These are phyloP conservation scores for Cheirogaleus major DNA, from an alignment of 2,797 vertebrate genomes.

Conservation along the genomic window DNA sequence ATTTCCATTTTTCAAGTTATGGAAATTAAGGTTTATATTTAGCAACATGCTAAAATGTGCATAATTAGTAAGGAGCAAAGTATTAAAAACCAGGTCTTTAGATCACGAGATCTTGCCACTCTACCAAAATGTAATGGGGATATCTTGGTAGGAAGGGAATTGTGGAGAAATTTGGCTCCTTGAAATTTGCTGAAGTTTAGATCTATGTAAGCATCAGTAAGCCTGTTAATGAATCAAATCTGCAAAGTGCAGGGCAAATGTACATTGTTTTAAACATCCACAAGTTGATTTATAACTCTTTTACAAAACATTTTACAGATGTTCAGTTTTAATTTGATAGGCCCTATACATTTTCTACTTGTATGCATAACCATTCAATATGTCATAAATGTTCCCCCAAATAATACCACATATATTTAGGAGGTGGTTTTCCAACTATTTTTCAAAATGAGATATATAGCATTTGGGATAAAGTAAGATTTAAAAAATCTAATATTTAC, in stretches of 20 bases:
- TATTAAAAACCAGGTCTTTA: not conserved
- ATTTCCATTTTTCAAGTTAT: not conserved
- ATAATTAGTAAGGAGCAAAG: not conserved
- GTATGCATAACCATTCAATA: conserved; percentile 39
- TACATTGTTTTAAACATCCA: conserved; percentile 44
- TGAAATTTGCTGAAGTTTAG: conserved; percentile 19
- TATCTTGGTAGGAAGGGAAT: not conserved
- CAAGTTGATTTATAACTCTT: conserved; percentile 52
- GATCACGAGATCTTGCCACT: not conserved
- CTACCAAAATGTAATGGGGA: not conserved
- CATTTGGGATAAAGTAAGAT: not conserved
- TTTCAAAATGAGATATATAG: conserved; percentile 38
- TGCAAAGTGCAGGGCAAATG: not conserved
- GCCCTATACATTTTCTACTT: conserved; percentile 28
- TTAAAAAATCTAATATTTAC: conserved; percentile 23
- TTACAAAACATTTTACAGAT: conserved; percentile 32
- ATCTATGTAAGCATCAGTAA: not conserved
- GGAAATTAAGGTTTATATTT: not conserved
- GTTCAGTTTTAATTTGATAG: conserved; percentile 53
- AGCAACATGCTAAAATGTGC: not conserved
- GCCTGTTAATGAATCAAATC: conserved; percentile 5
- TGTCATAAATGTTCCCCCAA: conserved; percentile 60
- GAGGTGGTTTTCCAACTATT: conserved; percentile 42
- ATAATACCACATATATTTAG: conserved; percentile 46
- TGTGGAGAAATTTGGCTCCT: not conserved